Evolutionary conservation across 2,113 vertebrate species (phyloP), one percentile per base, ranked within the genome.

Genomic region (Alces alces): DNA sequence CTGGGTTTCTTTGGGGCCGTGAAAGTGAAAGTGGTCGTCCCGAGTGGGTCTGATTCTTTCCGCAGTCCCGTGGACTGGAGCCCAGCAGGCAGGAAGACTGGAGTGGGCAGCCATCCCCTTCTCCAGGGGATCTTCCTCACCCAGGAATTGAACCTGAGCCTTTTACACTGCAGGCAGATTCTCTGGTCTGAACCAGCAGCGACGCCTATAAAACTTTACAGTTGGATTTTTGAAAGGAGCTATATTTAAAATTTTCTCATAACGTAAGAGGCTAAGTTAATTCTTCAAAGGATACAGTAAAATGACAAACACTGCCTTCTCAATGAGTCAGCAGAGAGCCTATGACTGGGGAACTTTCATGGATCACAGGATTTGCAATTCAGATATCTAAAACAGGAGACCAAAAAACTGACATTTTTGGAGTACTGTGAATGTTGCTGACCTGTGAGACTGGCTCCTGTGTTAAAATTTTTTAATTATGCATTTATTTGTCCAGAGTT

Each of bases 181-280:
- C 66, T 70, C 19, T 70, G n/a, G n/a, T 12, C 66, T 70, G 66
- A 70, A 2, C n/a, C n/a, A 70, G 10, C 66, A 23, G n/a, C 10
- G n/a, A 70, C 0, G 0, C 66, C 64, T 39, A 1, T 21, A 57
- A 94, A 94, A 15, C 39, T 43, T 94, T 79, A n/a, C 60, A 88
- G 47, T 13, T 89, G 89, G 83, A 89, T 79, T 96, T 97, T 95
- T 89, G n/a, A 91, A 89, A 58, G 57, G 39, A 58, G 55, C 58
- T 91, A 7, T 89, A 52, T 89, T 73, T 55, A 39, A 36, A 50
- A 57, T 55, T 60, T 89, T 92, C 6, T 88, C 76, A 25, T 58
- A 84, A 85, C 15, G n/a, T 6, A 58, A 16, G 36, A 89, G 50
- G 66, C 28, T 80, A 91, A 90, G 13, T 93, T 93, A 73, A 54